phyloP scores from a whole-genome alignment of 2,888 invertebrate species.

The Stegophylla sp. region DNA sequence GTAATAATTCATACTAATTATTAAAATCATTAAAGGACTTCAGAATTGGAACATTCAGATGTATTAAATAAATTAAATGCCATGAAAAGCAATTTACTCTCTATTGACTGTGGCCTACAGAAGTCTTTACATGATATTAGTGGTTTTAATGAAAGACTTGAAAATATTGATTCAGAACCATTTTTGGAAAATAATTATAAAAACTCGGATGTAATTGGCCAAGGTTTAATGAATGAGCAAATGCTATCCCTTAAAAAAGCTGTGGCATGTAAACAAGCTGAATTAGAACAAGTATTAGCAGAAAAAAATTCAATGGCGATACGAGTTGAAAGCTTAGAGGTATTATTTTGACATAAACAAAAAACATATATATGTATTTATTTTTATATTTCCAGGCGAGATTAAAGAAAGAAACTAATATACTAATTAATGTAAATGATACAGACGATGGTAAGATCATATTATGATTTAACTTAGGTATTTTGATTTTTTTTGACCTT shows the following conservation, averaged over 20 bases:
- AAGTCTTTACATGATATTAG: slow-evolving; percentile 43
- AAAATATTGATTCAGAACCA: slow-evolving; percentile 24
- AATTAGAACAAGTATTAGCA: slow-evolving; percentile 43
- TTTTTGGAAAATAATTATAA: slow-evolving; percentile 14
- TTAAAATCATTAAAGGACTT: slow-evolving; percentile 31
- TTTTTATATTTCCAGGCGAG: slow-evolving; percentile 45
- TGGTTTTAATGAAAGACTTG: slow-evolving; percentile 44
- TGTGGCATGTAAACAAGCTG: slow-evolving; percentile 38
- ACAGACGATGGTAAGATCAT: slow-evolving; percentile 71
- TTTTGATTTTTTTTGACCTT: not conserved
- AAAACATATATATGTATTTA: not conserved
- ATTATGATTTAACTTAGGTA: slow-evolving; percentile 14
- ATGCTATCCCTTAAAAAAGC: slow-evolving; percentile 50
- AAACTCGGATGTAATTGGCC: not conserved
- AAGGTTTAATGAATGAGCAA: slow-evolving; percentile 27
- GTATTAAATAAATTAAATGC: slow-evolving; percentile 31
- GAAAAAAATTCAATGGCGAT: slow-evolving; percentile 54
- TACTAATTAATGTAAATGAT: slow-evolving; percentile 71
- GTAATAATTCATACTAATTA: slow-evolving; percentile 14
- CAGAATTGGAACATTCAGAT: slow-evolving; percentile 12
- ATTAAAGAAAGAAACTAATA: slow-evolving; percentile 67
- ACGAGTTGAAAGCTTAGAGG: slow-evolving; percentile 34
- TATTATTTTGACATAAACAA: slow-evolving; percentile 1
- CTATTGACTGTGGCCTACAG: slow-evolving; percentile 50
- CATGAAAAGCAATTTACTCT: slow-evolving; percentile 51